phyloP scores from a whole-genome alignment of 2,797 vertebrate genomes.

The Diglossa cyanea region DNA sequence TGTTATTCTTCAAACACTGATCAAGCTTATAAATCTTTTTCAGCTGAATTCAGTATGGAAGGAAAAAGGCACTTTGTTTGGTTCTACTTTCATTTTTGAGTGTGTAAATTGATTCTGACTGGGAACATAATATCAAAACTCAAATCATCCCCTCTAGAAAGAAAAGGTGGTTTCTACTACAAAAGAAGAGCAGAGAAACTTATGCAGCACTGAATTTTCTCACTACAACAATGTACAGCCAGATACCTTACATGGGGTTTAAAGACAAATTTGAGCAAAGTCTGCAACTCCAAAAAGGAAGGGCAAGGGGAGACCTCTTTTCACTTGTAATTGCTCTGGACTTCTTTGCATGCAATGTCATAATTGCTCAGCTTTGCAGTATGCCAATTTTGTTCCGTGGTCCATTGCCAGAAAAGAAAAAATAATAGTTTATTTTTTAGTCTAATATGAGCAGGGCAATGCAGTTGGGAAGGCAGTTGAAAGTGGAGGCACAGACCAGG shows the following conservation, averaged over 20 bases:
- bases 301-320: not conserved
- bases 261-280: not conserved
- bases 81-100: not conserved
- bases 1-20: conserved; percentile 11
- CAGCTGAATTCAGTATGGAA: not conserved
- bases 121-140: not conserved
- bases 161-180: not conserved
- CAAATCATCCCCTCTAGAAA: not conserved
- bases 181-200: not conserved
- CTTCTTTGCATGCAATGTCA: not conserved
- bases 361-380: not conserved
- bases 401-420: not conserved
- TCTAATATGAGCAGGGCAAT: not conserved
- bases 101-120: not conserved
- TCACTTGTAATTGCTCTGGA: not conserved
- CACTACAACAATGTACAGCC: not conserved
- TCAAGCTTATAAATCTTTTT: conserved; percentile 8
- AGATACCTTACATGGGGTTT: not conserved
- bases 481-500: not conserved
- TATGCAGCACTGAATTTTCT: not conserved
- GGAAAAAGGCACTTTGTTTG: not conserved
- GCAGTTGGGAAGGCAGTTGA: not conserved
- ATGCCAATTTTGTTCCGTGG: not conserved
- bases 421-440: not conserved
- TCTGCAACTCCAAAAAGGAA: not conserved